Evolutionary conservation across 92 coral and sea anemone genomes (phyloP).

Genomic region (Epizoanthus scotinus): DNA sequence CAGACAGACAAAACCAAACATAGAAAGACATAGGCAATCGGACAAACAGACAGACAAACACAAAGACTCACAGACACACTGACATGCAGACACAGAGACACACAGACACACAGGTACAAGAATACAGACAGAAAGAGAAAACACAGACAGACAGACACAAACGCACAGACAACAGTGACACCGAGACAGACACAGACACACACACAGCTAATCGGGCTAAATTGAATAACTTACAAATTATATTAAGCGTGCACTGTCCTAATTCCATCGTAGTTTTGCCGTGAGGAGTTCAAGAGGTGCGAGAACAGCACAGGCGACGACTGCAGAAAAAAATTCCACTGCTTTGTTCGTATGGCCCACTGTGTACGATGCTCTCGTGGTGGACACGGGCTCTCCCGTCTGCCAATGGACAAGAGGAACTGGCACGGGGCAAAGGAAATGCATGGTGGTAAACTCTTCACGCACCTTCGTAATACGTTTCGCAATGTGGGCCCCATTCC

Average conservation of each 20-base stretch:
- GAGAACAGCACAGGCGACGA: neutral
- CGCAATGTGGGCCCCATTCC: too few relatives aligned
- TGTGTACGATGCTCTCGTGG: slow-evolving; percentile 13
- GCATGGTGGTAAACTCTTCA: too few relatives aligned
- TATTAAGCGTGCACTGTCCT: too few relatives aligned
- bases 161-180: neutral
- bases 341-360: slow-evolving; percentile 20
- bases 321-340: slow-evolving; percentile 13
- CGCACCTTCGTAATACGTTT: too few relatives aligned
- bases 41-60: neutral
- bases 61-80: neutral
- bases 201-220: neutral
- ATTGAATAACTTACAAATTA: too few relatives aligned
- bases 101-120: neutral
- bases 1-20: too few relatives aligned
- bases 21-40: too few relatives aligned
- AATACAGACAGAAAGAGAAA: neutral
- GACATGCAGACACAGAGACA: neutral
- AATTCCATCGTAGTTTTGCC: slow-evolving; percentile 18
- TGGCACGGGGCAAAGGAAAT: too few relatives aligned
- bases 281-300: slow-evolving; percentile 4
- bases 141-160: neutral
- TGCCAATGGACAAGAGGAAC: too few relatives aligned
- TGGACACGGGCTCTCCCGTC: neutral
- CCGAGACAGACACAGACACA: neutral